Evolutionary conservation across 2,888 invertebrate genomes (phyloP).

Genomic region (Galerucella nymphaeae): DNA sequence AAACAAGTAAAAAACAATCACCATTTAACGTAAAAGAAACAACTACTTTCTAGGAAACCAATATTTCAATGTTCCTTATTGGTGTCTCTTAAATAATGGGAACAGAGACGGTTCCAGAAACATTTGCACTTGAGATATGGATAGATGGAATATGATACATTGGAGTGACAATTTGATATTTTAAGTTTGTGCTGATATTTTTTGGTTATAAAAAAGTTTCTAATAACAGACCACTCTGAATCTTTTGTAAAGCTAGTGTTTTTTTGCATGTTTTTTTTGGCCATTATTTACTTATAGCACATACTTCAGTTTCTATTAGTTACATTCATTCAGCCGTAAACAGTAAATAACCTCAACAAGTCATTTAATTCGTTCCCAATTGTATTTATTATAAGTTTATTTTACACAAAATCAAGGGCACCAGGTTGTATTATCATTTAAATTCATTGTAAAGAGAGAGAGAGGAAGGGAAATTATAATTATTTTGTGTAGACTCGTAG

Average conservation of each 20-base stretch:
- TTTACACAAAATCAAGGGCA: not conserved
- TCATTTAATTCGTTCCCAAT: not conserved
- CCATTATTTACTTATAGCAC: not conserved
- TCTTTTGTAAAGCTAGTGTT: not conserved
- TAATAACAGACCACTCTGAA: not conserved
- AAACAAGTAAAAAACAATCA: not conserved
- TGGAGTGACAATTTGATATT: too few relatives aligned
- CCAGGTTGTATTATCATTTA: not conserved
- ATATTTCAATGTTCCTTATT: too few relatives aligned
- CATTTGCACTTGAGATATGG: too few relatives aligned
- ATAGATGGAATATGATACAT: too few relatives aligned
- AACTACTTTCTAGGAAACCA: too few relatives aligned
- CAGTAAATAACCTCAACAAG: not conserved
- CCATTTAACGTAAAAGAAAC: too few relatives aligned
- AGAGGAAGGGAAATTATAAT: not conserved
- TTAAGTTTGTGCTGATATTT: too few relatives aligned
- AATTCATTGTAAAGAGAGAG: not conserved
- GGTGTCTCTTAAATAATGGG: too few relatives aligned
- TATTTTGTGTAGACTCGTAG: not conserved
- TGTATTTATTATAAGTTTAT: not conserved
- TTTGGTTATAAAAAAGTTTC: not conserved
- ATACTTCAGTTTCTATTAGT: not conserved
- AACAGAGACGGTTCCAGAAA: too few relatives aligned
- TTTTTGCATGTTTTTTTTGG: constrained; percentile 3
- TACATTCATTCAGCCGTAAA: not conserved